phyloP scores from a whole-genome alignment of 2,888 invertebrate genomes.

The Holacanthella duospinosa region DNA sequence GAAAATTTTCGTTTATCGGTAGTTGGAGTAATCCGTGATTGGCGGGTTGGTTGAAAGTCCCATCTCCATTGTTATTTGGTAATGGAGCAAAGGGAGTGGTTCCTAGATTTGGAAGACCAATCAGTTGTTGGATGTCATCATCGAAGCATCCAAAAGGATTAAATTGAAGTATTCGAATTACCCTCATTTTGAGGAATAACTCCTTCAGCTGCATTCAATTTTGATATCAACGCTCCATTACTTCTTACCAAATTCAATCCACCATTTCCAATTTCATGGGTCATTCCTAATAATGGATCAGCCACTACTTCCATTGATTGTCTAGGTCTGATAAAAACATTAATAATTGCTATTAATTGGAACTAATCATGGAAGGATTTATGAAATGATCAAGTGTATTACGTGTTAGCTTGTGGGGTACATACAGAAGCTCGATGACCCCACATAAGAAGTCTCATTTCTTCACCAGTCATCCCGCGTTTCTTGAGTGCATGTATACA shows the following conservation, averaged over 20 bases:
- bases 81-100: background rate
- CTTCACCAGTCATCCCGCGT: conserved; percentile 74
- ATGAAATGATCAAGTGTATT: conserved; percentile 40
- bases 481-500: conserved; percentile 69
- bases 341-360: background rate
- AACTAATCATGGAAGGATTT: background rate
- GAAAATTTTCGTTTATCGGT: too few relatives aligned
- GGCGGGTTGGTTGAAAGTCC: too few relatives aligned
- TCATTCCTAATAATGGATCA: background rate
- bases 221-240: too few relatives aligned
- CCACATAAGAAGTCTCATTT: conserved; percentile 79
- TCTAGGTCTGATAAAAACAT: conserved; percentile 21
- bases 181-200: too few relatives aligned
- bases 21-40: too few relatives aligned
- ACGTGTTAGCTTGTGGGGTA: conserved; percentile 55
- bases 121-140: too few relatives aligned
- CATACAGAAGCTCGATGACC: conserved; percentile 70
- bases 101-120: background rate
- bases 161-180: too few relatives aligned
- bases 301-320: conserved; percentile 24
- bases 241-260: too few relatives aligned
- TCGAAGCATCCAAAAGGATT: conserved; percentile 13
- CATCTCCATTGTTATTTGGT: background rate
- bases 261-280: background rate
- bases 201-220: background rate